phyloP scores from a whole-genome alignment of 1,140 invertebrate species.

The Drosophila athabasca region DNA sequence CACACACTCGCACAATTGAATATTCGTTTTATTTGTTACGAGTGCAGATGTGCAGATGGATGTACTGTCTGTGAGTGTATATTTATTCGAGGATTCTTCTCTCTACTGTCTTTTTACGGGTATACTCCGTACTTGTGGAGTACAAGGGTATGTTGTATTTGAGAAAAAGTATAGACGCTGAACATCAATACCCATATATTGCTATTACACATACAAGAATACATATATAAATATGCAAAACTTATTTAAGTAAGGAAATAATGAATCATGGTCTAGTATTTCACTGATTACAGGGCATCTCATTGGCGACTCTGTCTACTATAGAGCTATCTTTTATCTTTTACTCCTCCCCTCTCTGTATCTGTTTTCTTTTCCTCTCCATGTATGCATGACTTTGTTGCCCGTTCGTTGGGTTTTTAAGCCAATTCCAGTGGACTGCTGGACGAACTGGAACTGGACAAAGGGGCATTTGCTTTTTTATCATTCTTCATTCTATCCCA shows the following conservation, averaged over 20 bases:
- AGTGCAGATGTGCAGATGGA: constrained; percentile 27
- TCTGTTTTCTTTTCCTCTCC: constrained; percentile 11
- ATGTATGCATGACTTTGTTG: constrained; percentile 65
- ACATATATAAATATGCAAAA: too few species aligned
- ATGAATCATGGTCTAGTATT: too few species aligned
- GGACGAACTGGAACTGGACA: background rate
- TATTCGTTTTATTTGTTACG: constrained; percentile 6
- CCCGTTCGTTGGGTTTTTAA: constrained; percentile 75
- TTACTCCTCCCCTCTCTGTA: background rate
- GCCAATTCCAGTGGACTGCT: constrained; percentile 70
- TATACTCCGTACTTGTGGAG: too few species aligned
- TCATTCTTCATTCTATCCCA: constrained; percentile 11
- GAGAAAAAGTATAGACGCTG: too few species aligned
- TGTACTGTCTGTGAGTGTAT: constrained; percentile 39
- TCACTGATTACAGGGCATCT: too few species aligned
- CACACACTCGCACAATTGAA: background rate
- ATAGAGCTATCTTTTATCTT: too few species aligned
- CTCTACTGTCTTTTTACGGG: constrained; percentile 8
- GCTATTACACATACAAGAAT: too few species aligned
- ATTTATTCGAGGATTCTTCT: constrained; percentile 59
- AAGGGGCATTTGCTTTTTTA: constrained; percentile 18
- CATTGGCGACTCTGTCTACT: too few species aligned
- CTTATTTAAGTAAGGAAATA: too few species aligned
- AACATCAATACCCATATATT: too few species aligned
- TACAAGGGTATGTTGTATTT: too few species aligned